Evolutionary conservation across 2,888 invertebrate species (phyloP).

Genomic region (Tribolium freemani): DNA sequence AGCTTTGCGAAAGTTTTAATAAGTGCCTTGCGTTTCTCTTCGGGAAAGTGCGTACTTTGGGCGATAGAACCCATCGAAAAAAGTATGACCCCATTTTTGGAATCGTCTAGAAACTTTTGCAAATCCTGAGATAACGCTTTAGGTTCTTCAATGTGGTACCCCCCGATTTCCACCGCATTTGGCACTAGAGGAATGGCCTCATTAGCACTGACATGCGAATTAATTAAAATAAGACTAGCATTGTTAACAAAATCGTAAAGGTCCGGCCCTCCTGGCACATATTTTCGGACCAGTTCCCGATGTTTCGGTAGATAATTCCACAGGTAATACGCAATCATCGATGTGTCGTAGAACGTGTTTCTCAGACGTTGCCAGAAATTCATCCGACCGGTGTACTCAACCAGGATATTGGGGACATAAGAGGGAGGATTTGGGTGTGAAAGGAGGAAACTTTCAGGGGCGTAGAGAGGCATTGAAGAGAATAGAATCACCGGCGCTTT

Average conservation of each 20-base stretch:
- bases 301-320: slow-evolving; percentile 46
- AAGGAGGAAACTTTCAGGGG: slow-evolving; percentile 60
- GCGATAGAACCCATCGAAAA: slow-evolving; percentile 67
- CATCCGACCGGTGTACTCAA: slow-evolving; percentile 56
- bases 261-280: slow-evolving; percentile 23
- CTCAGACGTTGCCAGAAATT: slow-evolving; percentile 62
- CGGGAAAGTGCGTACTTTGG: slow-evolving; percentile 27
- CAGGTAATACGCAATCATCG: slow-evolving; percentile 2
- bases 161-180: slow-evolving; percentile 72
- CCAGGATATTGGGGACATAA: slow-evolving; percentile 42
- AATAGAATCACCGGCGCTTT: slow-evolving; percentile 14
- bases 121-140: slow-evolving; percentile 50
- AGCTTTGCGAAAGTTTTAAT: slow-evolving; percentile 71
- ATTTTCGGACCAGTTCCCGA: slow-evolving; percentile 4
- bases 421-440: slow-evolving; percentile 54
- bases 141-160: slow-evolving; percentile 66
- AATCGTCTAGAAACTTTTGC: slow-evolving; percentile 61
- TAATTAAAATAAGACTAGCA: slow-evolving; percentile 57
- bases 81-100: slow-evolving; percentile 68
- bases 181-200: slow-evolving; percentile 70
- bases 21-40: slow-evolving; percentile 68
- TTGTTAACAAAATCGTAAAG: slow-evolving; percentile 50
- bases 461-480: slow-evolving; percentile 47
- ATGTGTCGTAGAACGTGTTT: slow-evolving; percentile 9
- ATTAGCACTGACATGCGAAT: slow-evolving; percentile 70